Percentiles rank a stretch among this genome's conserved stretches.
Conservation (phyloP, 2,888 invertebrate species). For the Byasa hedistus region DNA sequence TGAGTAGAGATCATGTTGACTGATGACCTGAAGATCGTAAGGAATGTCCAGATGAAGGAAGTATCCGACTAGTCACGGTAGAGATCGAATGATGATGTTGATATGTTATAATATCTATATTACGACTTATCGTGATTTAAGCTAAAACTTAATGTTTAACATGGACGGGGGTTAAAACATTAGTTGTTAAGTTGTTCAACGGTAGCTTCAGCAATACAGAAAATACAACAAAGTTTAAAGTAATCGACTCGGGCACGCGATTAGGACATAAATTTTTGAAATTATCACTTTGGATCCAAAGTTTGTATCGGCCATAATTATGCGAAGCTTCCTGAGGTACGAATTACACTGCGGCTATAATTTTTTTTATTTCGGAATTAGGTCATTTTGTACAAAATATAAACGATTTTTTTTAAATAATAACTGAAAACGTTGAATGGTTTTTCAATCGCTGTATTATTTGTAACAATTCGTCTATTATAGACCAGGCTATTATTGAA, state of each 20-base stretch:
- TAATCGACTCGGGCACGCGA: constrained; percentile 20
- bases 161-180: background rate
- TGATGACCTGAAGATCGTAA: no score
- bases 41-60: no score
- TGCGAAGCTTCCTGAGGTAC: constrained; percentile 4
- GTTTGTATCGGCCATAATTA: constrained; percentile 16
- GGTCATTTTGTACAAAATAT: background rate
- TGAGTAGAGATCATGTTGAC: no score
- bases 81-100: no score
- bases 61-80: no score
- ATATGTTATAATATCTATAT: no score
- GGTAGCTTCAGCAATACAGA: constrained; percentile 1
- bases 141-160: background rate
- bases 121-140: no score
- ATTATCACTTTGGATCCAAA: constrained; percentile 12
- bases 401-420: background rate
- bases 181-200: no score
- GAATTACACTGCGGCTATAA: constrained; percentile 15
- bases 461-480: no score
- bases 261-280: constrained; percentile 16
- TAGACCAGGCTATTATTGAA: no score
- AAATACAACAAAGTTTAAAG: constrained; percentile 10
- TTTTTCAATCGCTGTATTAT: no score
- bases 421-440: no score
- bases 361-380: background rate